phyloP scores from a whole-genome alignment of 2,113 vertebrate genomes.

The Phalacrocorax brasilianus region DNA sequence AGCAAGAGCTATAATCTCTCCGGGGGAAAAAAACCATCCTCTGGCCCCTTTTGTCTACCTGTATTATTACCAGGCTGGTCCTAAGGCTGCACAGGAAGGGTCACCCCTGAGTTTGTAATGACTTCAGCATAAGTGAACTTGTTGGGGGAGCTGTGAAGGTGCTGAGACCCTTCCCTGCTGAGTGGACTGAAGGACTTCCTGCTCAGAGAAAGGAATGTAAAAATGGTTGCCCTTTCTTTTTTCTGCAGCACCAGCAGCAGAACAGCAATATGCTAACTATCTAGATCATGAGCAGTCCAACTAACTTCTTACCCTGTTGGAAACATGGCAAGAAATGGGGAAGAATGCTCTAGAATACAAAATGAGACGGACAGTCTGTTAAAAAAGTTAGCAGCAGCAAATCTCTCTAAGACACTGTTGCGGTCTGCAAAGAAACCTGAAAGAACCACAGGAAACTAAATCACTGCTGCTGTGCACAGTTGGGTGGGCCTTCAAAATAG shows the following conservation, averaged over 20 bases:
- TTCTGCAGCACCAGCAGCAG: background rate
- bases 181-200: background rate
- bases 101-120: background rate
- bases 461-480: background rate
- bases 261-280: background rate
- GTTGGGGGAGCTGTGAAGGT: background rate
- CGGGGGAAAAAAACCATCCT: rapidly evolving
- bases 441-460: background rate
- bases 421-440: background rate
- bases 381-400: background rate
- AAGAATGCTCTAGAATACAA: slow-evolving; percentile 23
- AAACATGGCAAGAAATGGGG: background rate
- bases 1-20: background rate
- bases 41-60: background rate
- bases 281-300: background rate
- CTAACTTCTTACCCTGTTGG: slow-evolving; percentile 8
- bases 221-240: background rate
- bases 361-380: slow-evolving; percentile 7
- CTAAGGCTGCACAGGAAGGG: background rate
- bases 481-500: background rate
- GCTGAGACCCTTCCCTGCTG: background rate
- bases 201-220: background rate
- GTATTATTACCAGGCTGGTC: background rate
- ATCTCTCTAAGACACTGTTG: background rate
- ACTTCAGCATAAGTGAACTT: background rate